Base-by-base conservation (phyloP, 2,113 vertebrate genomes). In the Lichenostomus cassidix region DNA sequence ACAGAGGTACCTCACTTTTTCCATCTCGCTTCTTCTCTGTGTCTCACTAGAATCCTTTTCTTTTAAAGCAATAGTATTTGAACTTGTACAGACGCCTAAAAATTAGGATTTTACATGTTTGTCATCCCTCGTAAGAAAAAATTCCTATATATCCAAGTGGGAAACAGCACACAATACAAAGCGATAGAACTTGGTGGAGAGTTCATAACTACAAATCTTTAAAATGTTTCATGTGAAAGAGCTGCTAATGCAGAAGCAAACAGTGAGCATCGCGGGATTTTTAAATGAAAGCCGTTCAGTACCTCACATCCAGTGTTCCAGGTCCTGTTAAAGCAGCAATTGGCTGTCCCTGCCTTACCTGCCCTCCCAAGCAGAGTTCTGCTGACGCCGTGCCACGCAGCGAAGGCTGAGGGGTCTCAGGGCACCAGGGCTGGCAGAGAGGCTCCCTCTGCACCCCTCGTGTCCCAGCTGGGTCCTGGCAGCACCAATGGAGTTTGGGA, bases 401-500 rank as follows among this genome's bases (percentile, higher is more conserved):
- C 65, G 21, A 27, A 50, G 11, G 46, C 52, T 2, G 7, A 20
- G 64, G 28, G 16, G 1, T 42, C 41, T 47, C 23, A 41, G 5
- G 1, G 24, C 35, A n/a, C 1, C 79, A 14, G 58, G 14, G 49
- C 35, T 52, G n/a, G 12, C 59, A 47, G 39, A 15, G 6, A 19
- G n/a, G 47, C 47, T 85, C 70, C 47, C 79, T 25, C 46, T 7
- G 75, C 27, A 8, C 17, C 68, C 50, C 28, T 20, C 25, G 0
- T 1, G 31, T 27, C 63, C 74, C 20, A 1, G 23, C 33, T 1
- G 0, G 27, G 5, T 33, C 33, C 14, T 5, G 41, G 5, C 2
- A 7, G 76, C 47, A 31, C 29, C 1, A 0, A 0, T 0, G 39
- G 17, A 15, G 15, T 1, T 0, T 15, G 64, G 19, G 65, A 71